A percentile compares a stretch with the other conserved stretches of the same genome.
These are phyloP conservation scores for Drosophila bunnanda DNA, from an alignment of 2,888 invertebrate genomes.

Conservation along the genomic window DNA sequence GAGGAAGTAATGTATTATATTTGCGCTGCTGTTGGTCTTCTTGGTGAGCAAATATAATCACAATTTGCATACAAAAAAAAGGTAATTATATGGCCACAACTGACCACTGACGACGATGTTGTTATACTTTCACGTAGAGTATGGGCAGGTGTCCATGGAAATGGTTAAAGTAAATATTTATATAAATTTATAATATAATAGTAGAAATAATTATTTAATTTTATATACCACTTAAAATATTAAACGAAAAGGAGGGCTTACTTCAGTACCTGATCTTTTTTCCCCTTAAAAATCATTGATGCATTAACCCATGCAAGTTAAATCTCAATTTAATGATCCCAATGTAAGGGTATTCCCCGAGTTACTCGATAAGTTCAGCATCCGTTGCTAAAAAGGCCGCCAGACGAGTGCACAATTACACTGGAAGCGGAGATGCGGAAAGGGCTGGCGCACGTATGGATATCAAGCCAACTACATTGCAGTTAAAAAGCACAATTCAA, in stretches of 20 bases:
- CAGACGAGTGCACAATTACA: constrained; percentile 22
- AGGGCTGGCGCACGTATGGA: constrained; percentile 59
- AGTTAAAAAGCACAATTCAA: constrained; percentile 77
- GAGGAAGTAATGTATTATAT: constrained; percentile 42
- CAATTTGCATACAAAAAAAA: constrained; percentile 63
- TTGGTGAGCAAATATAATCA: constrained; percentile 59
- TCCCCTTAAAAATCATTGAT: not conserved
- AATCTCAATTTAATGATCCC: too few species aligned
- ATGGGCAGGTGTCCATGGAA: not conserved
- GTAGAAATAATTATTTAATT: not conserved
- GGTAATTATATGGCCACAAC: constrained; percentile 61
- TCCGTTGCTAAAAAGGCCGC: constrained; percentile 46
- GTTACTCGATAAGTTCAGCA: not conserved
- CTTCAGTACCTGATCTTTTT: not conserved
- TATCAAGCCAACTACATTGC: constrained; percentile 78
- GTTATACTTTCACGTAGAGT: constrained; percentile 3
- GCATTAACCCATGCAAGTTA: not conserved
- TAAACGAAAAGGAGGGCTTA: too few species aligned
- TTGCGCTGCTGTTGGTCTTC: constrained; percentile 13
- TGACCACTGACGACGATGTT: constrained; percentile 10
- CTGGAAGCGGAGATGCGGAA: constrained; percentile 9
- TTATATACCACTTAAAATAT: too few species aligned
- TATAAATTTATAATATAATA: not conserved
- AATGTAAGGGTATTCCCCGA: constrained; percentile 18
- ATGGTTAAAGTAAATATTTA: not conserved